Conservation (phyloP, 2,888 invertebrate genomes). For the Fissipunctia ypsillon region DNA sequence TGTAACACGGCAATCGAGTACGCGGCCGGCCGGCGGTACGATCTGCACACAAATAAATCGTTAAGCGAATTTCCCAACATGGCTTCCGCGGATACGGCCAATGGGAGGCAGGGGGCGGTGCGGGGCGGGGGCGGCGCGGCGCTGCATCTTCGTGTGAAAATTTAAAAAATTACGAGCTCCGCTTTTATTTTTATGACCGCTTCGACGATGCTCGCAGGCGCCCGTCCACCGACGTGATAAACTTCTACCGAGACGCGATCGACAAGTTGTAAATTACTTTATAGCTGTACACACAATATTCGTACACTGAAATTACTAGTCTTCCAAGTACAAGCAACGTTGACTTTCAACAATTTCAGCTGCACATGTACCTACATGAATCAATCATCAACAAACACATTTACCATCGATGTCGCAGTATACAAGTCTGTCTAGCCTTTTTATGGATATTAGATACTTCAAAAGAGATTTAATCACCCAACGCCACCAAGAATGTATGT, state of each 20-base stretch:
- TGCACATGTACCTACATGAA: not conserved
- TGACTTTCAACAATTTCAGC: conserved; percentile 17
- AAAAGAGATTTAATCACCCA: conserved; percentile 46
- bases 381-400: conserved; percentile 18
- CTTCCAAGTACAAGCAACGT: conserved; percentile 5
- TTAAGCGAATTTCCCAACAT: conserved; percentile 87
- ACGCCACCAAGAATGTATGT: conserved; percentile 52
- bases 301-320: conserved; percentile 45
- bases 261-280: conserved; percentile 71
- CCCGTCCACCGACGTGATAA: conserved; percentile 69
- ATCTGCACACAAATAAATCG: conserved; percentile 86
- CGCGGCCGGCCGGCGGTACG: conserved; percentile 74
- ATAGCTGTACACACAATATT: conserved; percentile 55
- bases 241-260: conserved; percentile 70
- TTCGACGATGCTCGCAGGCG: conserved; percentile 71
- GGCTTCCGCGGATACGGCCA: conserved; percentile 83
- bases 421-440: conserved; percentile 8
- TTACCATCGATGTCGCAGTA: not conserved
- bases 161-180: conserved; percentile 80
- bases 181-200: conserved; percentile 80
- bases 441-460: conserved; percentile 18
- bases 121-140: conserved; percentile 71
- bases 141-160: conserved; percentile 83
- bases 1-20: conserved; percentile 75
- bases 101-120: conserved; percentile 76